These are phyloP conservation scores for Heliconius charithonia DNA, from an alignment of 2,888 invertebrate species.

Conservation along the genomic window DNA sequence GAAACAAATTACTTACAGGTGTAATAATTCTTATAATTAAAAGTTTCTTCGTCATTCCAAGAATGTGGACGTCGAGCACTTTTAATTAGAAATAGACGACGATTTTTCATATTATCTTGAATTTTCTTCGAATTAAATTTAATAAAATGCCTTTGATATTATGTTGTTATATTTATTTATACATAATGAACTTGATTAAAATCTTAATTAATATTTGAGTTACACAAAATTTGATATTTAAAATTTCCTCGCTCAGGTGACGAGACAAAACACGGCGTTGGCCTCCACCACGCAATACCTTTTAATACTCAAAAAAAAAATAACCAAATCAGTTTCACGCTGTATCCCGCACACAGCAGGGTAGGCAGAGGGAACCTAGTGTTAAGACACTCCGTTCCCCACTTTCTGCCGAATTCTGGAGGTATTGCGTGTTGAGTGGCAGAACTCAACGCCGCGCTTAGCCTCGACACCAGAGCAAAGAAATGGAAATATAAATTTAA, in stretches of 20 bases:
- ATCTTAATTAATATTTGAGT: background rate
- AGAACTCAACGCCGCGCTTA: too few relatives aligned
- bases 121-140: background rate
- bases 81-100: constrained; percentile 11
- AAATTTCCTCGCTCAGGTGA: background rate
- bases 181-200: background rate
- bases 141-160: background rate
- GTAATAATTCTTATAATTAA: constrained; percentile 5
- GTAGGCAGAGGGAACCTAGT: too few relatives aligned
- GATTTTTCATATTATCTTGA: background rate
- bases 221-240: background rate
- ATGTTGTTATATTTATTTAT: background rate
- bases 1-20: background rate
- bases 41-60: background rate
- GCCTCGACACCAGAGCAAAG: too few relatives aligned
- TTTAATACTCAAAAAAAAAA: too few relatives aligned
- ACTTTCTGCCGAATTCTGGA: too few relatives aligned
- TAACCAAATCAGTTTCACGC: too few relatives aligned
- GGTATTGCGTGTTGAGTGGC: too few relatives aligned
- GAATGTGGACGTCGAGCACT: constrained; percentile 6
- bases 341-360: too few relatives aligned
- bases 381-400: too few relatives aligned
- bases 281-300: too few relatives aligned
- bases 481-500: too few relatives aligned
- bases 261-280: too few relatives aligned